Conservation (phyloP, 2,888 invertebrate genomes). For the Apodemia duryi region DNA sequence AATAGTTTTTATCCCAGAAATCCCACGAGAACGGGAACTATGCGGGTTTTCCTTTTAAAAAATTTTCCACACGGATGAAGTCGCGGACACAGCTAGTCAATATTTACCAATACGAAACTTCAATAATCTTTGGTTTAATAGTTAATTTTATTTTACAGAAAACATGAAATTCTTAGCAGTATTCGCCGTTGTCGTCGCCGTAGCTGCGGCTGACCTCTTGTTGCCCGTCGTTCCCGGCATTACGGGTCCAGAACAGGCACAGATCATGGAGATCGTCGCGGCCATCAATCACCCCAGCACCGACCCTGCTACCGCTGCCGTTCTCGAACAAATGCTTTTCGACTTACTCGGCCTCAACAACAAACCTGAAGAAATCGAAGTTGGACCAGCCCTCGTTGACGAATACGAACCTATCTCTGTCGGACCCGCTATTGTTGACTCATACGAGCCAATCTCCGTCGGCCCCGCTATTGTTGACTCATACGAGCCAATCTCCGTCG, state of each 20-base stretch:
- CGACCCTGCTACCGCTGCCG: conserved; percentile 39
- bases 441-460: conserved; percentile 28
- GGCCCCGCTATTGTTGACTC: conserved; percentile 26
- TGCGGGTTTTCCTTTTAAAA: too few relatives aligned
- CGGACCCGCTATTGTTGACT: conserved; percentile 28
- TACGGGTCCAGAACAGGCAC: conserved; percentile 30
- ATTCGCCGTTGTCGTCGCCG: conserved; percentile 47
- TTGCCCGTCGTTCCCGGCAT: conserved; percentile 37
- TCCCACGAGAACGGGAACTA: too few relatives aligned
- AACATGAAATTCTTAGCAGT: conserved; percentile 58
- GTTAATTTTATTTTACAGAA: not conserved
- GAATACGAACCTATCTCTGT: conserved; percentile 29
- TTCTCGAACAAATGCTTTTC: conserved; percentile 36
- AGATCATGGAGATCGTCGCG: conserved; percentile 44
- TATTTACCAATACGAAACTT: too few relatives aligned
- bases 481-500: conserved; percentile 26
- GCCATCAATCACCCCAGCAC: conserved; percentile 48
- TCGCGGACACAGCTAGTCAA: too few relatives aligned
- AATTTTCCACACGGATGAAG: too few relatives aligned
- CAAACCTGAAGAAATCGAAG: conserved; percentile 29
- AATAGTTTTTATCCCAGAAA: too few relatives aligned
- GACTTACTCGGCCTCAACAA: conserved; percentile 30
- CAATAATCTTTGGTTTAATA: too few relatives aligned
- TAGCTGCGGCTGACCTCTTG: conserved; percentile 27
- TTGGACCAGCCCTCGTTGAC: conserved; percentile 24